Evolutionary conservation across 2,113 vertebrate species (phyloP).

Genomic region (Aspiorhynchus laticeps): DNA sequence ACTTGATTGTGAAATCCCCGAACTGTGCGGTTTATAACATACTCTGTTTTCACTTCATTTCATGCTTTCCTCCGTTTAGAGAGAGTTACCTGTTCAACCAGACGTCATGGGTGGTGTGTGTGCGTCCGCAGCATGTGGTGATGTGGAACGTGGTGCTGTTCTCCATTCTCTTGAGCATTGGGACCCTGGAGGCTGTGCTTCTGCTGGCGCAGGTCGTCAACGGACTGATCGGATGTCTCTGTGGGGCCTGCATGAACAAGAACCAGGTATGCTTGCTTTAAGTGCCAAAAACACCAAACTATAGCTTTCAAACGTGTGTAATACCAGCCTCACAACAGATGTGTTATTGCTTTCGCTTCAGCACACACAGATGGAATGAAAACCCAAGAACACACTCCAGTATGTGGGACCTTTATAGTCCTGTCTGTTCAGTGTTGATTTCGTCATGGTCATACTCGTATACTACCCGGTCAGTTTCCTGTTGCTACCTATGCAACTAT

Average conservation of each 20-base stretch:
- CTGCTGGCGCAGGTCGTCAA: slow-evolving; percentile 52
- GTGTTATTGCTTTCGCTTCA: slow-evolving; percentile 3
- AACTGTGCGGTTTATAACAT: neutral
- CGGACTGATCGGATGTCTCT: slow-evolving; percentile 57
- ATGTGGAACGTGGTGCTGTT: slow-evolving; percentile 62
- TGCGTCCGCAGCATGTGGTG: slow-evolving; percentile 36
- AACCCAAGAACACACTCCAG: neutral
- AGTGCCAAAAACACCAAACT: neutral
- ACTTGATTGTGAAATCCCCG: no score
- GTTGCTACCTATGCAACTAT: no score
- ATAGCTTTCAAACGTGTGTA: neutral
- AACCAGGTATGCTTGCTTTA: slow-evolving; percentile 34
- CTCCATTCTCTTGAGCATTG: slow-evolving; percentile 41
- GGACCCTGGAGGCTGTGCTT: slow-evolving; percentile 48
- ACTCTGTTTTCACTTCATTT: neutral
- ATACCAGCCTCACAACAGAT: neutral
- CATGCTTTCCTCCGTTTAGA: slow-evolving; percentile 11
- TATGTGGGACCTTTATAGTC: neutral
- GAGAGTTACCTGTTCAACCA: slow-evolving; percentile 57
- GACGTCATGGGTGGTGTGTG: slow-evolving; percentile 42
- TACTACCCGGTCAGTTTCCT: no score
- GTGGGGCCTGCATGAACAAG: slow-evolving; percentile 56
- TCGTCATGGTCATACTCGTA: no score
- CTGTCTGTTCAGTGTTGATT: no score
- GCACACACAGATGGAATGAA: slow-evolving; percentile 3